These are phyloP conservation scores for Panurus biarmicus DNA, from an alignment of 2,113 vertebrate genomes.

Conservation along the genomic window DNA sequence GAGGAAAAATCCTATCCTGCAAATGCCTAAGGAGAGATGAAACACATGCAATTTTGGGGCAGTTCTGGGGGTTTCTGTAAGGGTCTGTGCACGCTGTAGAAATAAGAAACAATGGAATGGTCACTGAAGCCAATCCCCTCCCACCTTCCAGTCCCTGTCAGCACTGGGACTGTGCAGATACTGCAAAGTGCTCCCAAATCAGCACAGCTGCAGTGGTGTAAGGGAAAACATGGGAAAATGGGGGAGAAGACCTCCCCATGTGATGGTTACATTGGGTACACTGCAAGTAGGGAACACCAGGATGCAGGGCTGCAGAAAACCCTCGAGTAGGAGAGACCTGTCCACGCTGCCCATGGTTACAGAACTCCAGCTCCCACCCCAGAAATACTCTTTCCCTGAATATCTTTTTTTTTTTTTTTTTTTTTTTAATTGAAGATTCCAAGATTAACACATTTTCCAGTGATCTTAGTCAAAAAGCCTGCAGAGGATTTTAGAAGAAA, in stretches of 20 bases:
- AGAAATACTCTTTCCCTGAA: neutral
- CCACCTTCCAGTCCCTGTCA: accelerated
- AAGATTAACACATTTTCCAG: neutral
- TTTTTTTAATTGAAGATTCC: neutral
- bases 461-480: neutral
- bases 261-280: neutral
- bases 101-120: neutral
- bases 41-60: neutral
- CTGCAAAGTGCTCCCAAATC: neutral
- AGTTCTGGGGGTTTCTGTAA: neutral
- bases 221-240: neutral
- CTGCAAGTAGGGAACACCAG: neutral
- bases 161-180: neutral
- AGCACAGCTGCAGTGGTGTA: neutral
- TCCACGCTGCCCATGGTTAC: accelerated
- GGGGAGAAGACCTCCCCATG: accelerated
- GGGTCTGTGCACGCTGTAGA: neutral
- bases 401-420: neutral
- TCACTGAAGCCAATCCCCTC: neutral
- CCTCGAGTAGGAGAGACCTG: neutral
- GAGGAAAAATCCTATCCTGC: neutral
- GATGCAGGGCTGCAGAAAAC: neutral
- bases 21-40: neutral
- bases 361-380: neutral
- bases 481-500: slow-evolving; percentile 21